phyloP scores from a whole-genome alignment of 2,797 vertebrate species.

The Phoebastria nigripes region DNA sequence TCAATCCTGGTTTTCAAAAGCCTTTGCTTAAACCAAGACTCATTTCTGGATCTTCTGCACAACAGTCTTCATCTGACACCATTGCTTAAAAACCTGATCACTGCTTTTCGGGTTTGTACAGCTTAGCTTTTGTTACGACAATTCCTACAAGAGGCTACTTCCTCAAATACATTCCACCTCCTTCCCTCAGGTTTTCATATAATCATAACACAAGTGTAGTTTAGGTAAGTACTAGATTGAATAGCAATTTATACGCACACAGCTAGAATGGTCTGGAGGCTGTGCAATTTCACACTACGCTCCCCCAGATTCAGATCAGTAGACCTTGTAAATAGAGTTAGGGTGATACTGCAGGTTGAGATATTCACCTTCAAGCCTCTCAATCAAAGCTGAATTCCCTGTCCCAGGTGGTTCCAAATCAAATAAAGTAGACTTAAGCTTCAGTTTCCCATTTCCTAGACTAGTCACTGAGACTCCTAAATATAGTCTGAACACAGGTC shows the following conservation, averaged over 20 bases:
- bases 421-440: neutral
- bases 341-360: neutral
- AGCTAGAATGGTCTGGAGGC: neutral
- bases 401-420: neutral
- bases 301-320: neutral
- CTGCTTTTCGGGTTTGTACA: neutral
- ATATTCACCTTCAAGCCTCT: neutral
- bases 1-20: neutral
- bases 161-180: neutral
- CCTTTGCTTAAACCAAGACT: neutral
- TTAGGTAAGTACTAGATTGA: accelerated
- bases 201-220: neutral
- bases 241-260: accelerated
- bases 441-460: neutral
- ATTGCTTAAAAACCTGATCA: neutral
- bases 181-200: neutral
- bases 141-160: neutral
- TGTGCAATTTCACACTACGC: accelerated
- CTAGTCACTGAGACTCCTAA: neutral
- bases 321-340: neutral
- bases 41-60: neutral
- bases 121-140: neutral
- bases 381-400: neutral
- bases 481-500: neutral
- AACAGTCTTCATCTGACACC: neutral